phyloP scores from a whole-genome alignment of 2,113 vertebrate genomes.

The Hydrolagus affinis region DNA sequence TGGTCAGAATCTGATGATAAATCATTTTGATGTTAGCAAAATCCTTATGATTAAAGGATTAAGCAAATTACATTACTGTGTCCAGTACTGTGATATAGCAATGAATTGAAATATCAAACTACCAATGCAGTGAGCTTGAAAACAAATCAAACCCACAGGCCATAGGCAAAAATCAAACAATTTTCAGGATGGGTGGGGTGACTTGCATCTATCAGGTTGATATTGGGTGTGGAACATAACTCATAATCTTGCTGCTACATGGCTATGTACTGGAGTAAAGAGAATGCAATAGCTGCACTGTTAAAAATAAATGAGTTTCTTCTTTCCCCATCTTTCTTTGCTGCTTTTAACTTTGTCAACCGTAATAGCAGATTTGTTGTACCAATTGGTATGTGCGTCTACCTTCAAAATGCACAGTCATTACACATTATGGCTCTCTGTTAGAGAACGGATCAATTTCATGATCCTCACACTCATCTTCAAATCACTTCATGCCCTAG shows the following conservation, averaged over 20 bases:
- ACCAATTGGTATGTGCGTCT: too few species aligned
- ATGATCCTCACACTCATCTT: too few species aligned
- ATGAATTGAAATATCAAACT: slow-evolving; percentile 1
- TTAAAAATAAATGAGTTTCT: neutral
- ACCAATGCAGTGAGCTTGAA: neutral
- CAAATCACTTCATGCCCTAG: too few species aligned
- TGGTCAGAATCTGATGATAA: neutral
- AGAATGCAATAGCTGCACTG: neutral
- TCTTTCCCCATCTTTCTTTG: neutral
- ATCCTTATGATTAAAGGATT: slow-evolving; percentile 11
- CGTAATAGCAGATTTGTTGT: neutral
- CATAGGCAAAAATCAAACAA: neutral
- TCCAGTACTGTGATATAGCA: neutral
- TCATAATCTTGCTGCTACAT: neutral
- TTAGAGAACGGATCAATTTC: too few species aligned
- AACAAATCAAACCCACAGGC: neutral
- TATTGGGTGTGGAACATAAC: neutral
- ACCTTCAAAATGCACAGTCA: too few species aligned
- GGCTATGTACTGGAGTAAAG: neutral
- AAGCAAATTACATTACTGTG: neutral
- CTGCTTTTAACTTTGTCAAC: neutral
- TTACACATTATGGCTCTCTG: too few species aligned
- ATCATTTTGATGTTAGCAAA: neutral
- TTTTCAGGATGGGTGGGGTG: neutral
- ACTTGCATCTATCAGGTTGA: neutral